Evolutionary conservation across 64 coral and sea anemone species (phyloP).

Genomic region (Hydrozoanthus tunicans): DNA sequence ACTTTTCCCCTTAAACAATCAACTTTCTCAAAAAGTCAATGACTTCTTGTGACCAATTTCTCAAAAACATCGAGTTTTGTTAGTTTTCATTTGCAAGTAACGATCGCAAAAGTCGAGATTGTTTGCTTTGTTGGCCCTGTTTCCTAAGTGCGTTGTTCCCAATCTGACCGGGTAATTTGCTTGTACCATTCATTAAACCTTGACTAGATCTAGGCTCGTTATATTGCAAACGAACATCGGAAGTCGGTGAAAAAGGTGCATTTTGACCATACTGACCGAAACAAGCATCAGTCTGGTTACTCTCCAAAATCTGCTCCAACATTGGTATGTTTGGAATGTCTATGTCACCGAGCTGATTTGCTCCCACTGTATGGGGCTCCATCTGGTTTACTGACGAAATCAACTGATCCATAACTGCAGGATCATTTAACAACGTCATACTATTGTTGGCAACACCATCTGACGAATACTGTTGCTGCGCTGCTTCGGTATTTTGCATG

Average conservation of each 20-base stretch:
- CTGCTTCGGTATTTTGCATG: neutral
- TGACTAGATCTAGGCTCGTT: neutral
- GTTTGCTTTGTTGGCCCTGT: neutral
- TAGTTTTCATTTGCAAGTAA: constrained; percentile 20
- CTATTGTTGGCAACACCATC: neutral
- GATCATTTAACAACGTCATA: neutral
- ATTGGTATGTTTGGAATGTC: constrained; percentile 45
- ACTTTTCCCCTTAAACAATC: neutral
- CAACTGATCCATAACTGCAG: neutral
- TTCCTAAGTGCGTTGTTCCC: neutral
- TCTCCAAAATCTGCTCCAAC: constrained; percentile 26
- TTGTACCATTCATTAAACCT: neutral
- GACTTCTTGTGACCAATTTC: neutral
- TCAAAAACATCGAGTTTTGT: neutral
- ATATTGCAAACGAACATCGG: neutral
- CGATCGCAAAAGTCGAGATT: neutral
- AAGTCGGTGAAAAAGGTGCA: neutral
- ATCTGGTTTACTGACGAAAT: neutral
- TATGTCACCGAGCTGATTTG: neutral
- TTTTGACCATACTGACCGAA: neutral
- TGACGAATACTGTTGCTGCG: constrained; percentile 1
- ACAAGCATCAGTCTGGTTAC: neutral
- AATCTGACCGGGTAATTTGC: neutral
- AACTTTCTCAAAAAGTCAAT: neutral
- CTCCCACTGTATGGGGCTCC: neutral